Base-by-base conservation (phyloP, 2,888 invertebrate species). In the Morpho deidamia region DNA sequence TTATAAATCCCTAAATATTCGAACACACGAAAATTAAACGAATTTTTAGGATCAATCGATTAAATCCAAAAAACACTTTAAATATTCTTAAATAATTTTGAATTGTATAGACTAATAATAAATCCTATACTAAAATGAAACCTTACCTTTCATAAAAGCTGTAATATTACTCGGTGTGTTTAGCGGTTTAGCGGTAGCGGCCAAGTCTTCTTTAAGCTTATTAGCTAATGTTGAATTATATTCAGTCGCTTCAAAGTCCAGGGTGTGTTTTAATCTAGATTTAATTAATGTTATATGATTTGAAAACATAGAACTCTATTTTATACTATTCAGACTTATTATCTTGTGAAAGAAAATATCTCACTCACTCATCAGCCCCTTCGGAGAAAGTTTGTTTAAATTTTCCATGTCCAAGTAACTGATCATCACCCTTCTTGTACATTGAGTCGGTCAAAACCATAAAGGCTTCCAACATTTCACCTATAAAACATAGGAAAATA, bases 381-480 rank as follows among this genome's bases (percentile, higher is more conserved):
- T 81, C 74, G 1, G 45, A 49, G 58, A 77, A 83, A 0, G 72
- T 74, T 61, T 81, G 75, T 1, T 61, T 59, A 58, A 74, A 83
- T 64, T 84, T 81, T 23, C 81, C 83, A 56, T 78, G 67, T 0
- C 63, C 53, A 32, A 83, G 12, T 34, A 87, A 65, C 4, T 68
- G 62, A 4, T 67, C 63, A 8, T 66, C 56, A 8, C 76, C 83
- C 58, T 78, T 84, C 14, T 72, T 70, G 4, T 66, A 52, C 87
- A 88, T 88, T 0, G 75, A 65, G 14, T 71, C 69, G 0, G 75
- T 81, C 51, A 86, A 62, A 46, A 81, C 66, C 4, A 66, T 67
- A 56, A 87, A 86, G 0, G 78, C 82, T 59, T 80, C 75, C 39
- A 71, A 56, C 82, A 81, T 83, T 43, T 77, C 74, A 32, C 82